phyloP scores from a whole-genome alignment of 2,113 vertebrate species.

The Phylloscopus trochiloides region DNA sequence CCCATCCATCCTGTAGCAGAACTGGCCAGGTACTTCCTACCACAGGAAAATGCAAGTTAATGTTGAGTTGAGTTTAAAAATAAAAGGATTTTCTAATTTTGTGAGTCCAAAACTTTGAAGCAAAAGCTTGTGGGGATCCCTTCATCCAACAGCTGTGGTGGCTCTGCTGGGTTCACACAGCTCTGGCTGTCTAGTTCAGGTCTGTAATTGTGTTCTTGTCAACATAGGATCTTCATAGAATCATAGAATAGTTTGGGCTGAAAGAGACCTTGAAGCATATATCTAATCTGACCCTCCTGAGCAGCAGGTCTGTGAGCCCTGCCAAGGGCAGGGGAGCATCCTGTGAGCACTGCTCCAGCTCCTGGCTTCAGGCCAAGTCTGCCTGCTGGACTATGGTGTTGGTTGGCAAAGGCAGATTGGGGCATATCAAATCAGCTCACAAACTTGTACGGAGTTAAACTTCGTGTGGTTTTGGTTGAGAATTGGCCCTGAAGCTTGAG shows the following conservation, averaged over 20 bases:
- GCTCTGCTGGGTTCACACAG: background rate
- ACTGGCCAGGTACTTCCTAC: fast-evolving
- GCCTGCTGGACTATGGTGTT: background rate
- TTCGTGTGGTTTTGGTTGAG: fast-evolving
- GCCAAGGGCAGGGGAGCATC: background rate
- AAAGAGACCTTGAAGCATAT: background rate
- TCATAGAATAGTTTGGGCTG: background rate
- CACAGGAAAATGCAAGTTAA: background rate
- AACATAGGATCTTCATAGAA: background rate
- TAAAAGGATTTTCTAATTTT: background rate
- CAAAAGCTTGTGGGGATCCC: background rate
- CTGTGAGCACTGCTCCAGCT: background rate
- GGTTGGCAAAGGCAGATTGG: background rate
- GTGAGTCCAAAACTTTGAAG: background rate
- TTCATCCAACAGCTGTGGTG: background rate
- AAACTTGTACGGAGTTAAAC: background rate
- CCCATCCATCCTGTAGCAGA: background rate
- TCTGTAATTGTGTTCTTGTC: background rate
- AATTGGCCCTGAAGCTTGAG: background rate
- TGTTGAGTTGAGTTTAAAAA: background rate
- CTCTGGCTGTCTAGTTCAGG: background rate
- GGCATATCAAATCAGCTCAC: background rate
- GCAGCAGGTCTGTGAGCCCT: background rate
- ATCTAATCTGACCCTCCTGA: background rate
- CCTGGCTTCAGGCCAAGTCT: background rate